Base-by-base conservation (phyloP, 2,888 invertebrate species). In the Caenorhabditis becei region DNA sequence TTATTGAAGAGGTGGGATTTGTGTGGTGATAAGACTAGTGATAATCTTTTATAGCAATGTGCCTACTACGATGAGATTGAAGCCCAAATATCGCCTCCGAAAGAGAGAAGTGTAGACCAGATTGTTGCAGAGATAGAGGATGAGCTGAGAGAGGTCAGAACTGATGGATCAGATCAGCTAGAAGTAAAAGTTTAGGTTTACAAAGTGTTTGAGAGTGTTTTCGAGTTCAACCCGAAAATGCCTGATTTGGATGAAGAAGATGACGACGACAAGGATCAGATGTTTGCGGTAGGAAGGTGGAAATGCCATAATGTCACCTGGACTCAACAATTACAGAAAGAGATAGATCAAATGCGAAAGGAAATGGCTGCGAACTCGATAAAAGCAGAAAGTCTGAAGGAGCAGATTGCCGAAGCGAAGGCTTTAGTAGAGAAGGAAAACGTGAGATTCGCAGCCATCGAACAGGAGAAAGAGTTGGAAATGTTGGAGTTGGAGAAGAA, bases 381-480 rank as follows among this genome's bases (percentile, higher is more conserved):
- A 20, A 70, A 75, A 53, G 56, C 44, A 1, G 65, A 65, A 11
- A n/a, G 20, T 10, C 23, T 80, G 11, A 65, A 70, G 16, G 69
- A 53, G 44, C 51, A 75, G 53, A 75, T 80, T 5, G 69, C 70
- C 2, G 35, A 59, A n/a, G 41, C 51, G 23, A 74, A 75, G 47
- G 41, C 51, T 20, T 37, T 62, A 23, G 59, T 75, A 10, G 80
- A 80, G 47, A 59, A 32, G 4, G 80, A 80, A 54, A 75, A 70
- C 69, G 80, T 80, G 24, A 49, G 54, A 56, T 70, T 59, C 28
- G 69, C 80, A 11, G 80, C 80, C n/a, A 53, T 80, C 14, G 75
- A 75, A 47, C 74, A 80, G 44, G 74, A 80, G n/a, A 70, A 69
- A 49, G 26, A 20, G 35, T 69, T 75, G 32, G 80, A 80, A 10